These are phyloP conservation scores for Porites lobata DNA, from an alignment of 92 coral and sea anemone species.

Conservation along the genomic window DNA sequence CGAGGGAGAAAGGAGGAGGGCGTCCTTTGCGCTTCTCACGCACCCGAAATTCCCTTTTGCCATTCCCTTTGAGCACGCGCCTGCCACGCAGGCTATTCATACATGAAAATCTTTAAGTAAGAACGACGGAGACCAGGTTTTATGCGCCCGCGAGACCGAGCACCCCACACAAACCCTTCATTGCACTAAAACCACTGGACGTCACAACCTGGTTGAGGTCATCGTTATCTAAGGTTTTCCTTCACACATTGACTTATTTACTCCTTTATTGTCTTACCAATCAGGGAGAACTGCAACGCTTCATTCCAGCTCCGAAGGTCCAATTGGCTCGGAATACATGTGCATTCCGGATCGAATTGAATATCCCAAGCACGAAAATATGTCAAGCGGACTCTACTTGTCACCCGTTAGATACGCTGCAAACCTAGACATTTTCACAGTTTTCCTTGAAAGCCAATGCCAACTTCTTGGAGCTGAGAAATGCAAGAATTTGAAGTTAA, in stretches of 20 bases:
- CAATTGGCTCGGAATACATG: slow-evolving; percentile 59
- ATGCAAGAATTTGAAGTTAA: slow-evolving; percentile 1
- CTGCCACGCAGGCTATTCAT: no score
- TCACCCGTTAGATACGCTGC: slow-evolving; percentile 76
- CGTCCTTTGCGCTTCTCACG: no score
- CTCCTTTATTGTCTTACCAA: background rate
- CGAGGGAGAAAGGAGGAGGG: no score
- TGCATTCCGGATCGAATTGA: slow-evolving; percentile 37
- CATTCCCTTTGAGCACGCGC: no score
- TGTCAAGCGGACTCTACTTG: slow-evolving; percentile 62
- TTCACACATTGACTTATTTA: background rate
- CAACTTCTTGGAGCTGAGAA: background rate
- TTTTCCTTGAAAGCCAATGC: background rate
- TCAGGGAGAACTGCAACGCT: slow-evolving; percentile 36
- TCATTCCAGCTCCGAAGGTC: slow-evolving; percentile 23
- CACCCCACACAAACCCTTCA: no score
- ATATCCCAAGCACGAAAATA: slow-evolving; percentile 26
- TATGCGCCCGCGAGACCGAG: no score
- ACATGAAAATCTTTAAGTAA: no score
- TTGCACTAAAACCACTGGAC: no score
- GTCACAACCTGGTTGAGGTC: no score
- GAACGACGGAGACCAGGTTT: no score
- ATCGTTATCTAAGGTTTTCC: no score
- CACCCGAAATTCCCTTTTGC: no score
- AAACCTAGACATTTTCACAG: slow-evolving; percentile 29